Percentiles rank a stretch among this genome's conserved stretches.
Conservation (phyloP, 2,888 invertebrate genomes). For the Electrophaes corylata region DNA sequence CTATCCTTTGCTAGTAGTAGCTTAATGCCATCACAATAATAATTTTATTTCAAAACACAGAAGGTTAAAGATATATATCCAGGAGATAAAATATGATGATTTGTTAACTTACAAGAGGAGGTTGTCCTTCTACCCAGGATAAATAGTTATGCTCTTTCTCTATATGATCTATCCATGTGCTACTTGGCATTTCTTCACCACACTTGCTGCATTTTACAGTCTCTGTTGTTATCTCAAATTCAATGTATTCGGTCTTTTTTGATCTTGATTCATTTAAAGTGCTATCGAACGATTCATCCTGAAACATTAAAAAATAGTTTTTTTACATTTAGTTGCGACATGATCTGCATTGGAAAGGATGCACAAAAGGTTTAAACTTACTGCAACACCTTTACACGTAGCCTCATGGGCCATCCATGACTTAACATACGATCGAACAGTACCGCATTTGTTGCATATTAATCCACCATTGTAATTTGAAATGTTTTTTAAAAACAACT, state of each 20-base stretch:
- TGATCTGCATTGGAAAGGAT: neutral
- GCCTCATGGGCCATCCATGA: conserved; percentile 46
- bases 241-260: conserved; percentile 2
- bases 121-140: conserved; percentile 82
- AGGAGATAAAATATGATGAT: neutral
- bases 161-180: conserved; percentile 81
- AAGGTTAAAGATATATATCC: too few species aligned
- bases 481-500: conserved; percentile 46
- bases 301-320: conserved; percentile 45
- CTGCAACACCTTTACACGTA: conserved; percentile 56
- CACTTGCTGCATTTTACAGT: conserved; percentile 66
- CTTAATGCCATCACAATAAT: too few species aligned
- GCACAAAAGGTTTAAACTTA: conserved; percentile 29
- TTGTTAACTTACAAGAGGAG: conserved; percentile 74
- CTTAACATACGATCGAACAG: conserved; percentile 55
- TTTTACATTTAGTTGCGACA: neutral
- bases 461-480: conserved; percentile 44
- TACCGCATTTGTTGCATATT: conserved; percentile 50
- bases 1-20: too few species aligned
- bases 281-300: conserved; percentile 14
- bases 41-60: too few species aligned
- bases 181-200: conserved; percentile 44
- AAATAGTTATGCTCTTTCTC: conserved; percentile 81
- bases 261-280: neutral
- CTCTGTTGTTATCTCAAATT: conserved; percentile 18